A percentile compares a stretch with the other conserved stretches of the same genome.
These are phyloP conservation scores for Spialia ferax DNA, from an alignment of 2,888 invertebrate species.

Conservation along the genomic window DNA sequence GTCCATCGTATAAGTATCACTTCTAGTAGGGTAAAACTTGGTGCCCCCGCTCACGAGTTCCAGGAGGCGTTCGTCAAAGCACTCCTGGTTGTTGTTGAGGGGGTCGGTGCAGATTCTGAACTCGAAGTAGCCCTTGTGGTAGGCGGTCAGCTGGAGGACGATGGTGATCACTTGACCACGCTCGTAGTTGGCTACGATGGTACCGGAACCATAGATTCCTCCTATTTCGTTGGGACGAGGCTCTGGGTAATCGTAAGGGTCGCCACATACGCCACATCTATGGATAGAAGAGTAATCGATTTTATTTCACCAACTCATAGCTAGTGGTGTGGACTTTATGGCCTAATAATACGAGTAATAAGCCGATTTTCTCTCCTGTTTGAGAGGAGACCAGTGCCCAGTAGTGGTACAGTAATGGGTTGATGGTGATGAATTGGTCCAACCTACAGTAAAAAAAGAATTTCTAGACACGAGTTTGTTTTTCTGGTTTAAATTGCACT, in stretches of 20 bases:
- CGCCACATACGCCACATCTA: conserved; percentile 94
- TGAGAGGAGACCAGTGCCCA: too few relatives aligned
- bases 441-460: too few relatives aligned
- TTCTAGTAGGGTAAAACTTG: conserved; percentile 90
- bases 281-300: neutral
- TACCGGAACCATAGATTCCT: conserved; percentile 92
- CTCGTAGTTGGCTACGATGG: conserved; percentile 90
- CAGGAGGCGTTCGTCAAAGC: conserved; percentile 90
- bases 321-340: too few relatives aligned
- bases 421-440: too few relatives aligned
- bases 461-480: too few relatives aligned
- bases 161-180: conserved; percentile 89
- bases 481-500: too few relatives aligned
- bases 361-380: too few relatives aligned
- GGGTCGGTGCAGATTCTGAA: conserved; percentile 92
- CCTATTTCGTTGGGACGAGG: conserved; percentile 94
- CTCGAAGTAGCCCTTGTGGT: conserved; percentile 94
- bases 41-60: conserved; percentile 83
- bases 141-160: conserved; percentile 92
- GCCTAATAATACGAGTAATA: too few relatives aligned
- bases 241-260: conserved; percentile 89
- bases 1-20: conserved; percentile 89
- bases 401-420: too few relatives aligned
- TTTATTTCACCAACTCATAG: too few relatives aligned
- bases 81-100: conserved; percentile 89